Conservation (phyloP, 2,113 vertebrate genomes). For the Pipa parva region DNA sequence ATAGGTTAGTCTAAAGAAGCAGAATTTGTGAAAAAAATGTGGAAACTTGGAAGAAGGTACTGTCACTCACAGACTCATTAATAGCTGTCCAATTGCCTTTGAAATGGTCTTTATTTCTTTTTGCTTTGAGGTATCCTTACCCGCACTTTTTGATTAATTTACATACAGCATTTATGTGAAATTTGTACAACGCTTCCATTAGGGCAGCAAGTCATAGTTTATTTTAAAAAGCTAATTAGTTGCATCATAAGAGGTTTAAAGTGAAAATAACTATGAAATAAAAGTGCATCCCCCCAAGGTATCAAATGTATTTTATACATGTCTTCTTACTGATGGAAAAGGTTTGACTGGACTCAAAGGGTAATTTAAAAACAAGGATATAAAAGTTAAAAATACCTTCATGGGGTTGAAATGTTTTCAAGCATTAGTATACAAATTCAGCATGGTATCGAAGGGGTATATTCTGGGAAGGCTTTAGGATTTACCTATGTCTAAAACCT, state of each 20-base stretch:
- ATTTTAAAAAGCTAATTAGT: constrained; percentile 64
- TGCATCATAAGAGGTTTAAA: constrained; percentile 65
- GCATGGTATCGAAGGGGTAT: not conserved
- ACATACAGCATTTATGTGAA: constrained; percentile 44
- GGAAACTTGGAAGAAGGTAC: constrained; percentile 9
- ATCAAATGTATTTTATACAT: constrained; percentile 45
- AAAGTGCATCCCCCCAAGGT: constrained; percentile 50
- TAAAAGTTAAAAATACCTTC: constrained; percentile 25
- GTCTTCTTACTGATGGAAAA: constrained; percentile 54
- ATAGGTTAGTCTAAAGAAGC: not conserved
- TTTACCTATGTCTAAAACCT: constrained; percentile 17
- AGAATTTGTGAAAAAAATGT: not conserved
- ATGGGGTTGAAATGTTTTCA: constrained; percentile 16
- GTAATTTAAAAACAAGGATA: constrained; percentile 29
- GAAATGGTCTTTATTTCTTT: constrained; percentile 41
- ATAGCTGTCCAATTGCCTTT: constrained; percentile 14
- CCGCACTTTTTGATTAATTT: constrained; percentile 41
- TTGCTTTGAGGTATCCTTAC: constrained; percentile 40
- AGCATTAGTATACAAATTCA: not conserved
- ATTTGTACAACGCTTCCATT: constrained; percentile 50
- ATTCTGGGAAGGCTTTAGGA: constrained; percentile 15
- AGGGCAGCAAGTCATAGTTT: constrained; percentile 59
- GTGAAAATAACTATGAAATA: too few species aligned
- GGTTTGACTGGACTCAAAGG: constrained; percentile 45
- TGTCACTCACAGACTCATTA: constrained; percentile 15